Evolutionary conservation across 2,888 invertebrate genomes (phyloP), one percentile per base, ranked within the genome.

Genomic region (Amiota minor): DNA sequence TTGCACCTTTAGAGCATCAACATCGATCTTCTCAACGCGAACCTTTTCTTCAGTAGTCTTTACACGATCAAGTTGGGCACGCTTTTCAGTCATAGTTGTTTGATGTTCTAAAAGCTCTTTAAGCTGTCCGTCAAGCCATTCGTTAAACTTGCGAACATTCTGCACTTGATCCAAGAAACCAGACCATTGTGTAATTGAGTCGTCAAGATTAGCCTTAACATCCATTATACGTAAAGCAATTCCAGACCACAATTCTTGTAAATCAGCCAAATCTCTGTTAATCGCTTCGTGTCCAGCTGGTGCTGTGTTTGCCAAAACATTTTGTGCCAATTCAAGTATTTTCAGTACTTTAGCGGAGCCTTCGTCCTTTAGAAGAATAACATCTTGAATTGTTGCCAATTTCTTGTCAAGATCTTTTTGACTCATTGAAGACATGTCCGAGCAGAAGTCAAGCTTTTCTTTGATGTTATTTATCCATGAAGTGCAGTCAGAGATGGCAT

Each of bases 191-290:
- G 96, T 95, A 16, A 98, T 95, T 0, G 96, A 95, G 83, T 97
- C 97, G 87, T 97, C 97, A 14, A 97, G 90, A 80, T 94, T 92
- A 1, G 95, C 93, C 89, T 98, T 97, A 0, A 96, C 96, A 89
- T 98, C 97, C 64, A 96, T 93, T 93, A 98, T 97, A 87, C 95
- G 95, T 0, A 97, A 93, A 2, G 96, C 94, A 68, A 97, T 91
- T 9, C 93, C 92, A 45, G 97, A 97, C 97, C 98, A 98, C 82
- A 96, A 94, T 85, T 96, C 95, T 91, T 98, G 98, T 64, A 98
- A 91, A 74, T 93, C 93, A 1, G 95, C 93, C 9, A 98, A 90
- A 3, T 95, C 93, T 78, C 95, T 94, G 81, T 97, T 97, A 71
- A 98, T 97, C 46, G 93, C 92, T 79, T 95, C 94, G 80, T 98